These are phyloP conservation scores for Psilopogon haemacephalus DNA, from an alignment of 2,113 vertebrate species.

Conservation along the genomic window DNA sequence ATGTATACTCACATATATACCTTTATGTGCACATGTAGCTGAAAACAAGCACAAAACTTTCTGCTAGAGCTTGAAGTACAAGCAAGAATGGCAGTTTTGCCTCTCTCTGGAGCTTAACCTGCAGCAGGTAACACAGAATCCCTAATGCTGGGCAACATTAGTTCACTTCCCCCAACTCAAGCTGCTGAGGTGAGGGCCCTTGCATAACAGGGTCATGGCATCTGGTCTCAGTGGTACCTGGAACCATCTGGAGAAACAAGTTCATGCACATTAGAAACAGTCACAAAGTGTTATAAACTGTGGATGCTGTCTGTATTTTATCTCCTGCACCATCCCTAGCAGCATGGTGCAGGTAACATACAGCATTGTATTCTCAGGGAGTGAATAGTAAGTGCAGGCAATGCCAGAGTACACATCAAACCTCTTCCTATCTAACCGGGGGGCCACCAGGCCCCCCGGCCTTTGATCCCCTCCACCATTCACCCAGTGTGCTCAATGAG, in stretches of 20 bases:
- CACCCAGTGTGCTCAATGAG: too few relatives aligned
- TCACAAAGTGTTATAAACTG: constrained; percentile 5
- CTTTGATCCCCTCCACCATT: too few relatives aligned
- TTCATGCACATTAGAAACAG: background rate
- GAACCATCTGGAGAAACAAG: background rate
- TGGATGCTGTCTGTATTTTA: background rate
- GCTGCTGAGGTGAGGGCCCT: background rate
- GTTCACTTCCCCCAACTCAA: background rate
- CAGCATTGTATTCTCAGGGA: background rate
- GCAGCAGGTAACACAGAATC: background rate
- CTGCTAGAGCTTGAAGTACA: background rate
- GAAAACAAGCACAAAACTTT: background rate
- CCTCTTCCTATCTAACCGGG: too few relatives aligned
- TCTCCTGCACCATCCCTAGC: background rate
- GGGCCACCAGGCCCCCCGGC: too few relatives aligned
- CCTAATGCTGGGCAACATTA: background rate
- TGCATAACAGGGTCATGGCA: background rate
- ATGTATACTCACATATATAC: background rate
- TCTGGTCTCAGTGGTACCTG: background rate
- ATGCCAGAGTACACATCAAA: too few relatives aligned
- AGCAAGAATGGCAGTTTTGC: background rate
- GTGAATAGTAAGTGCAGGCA: background rate
- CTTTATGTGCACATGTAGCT: background rate
- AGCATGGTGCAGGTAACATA: background rate
- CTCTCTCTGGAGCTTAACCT: background rate